Base-by-base conservation (phyloP, 2,888 invertebrate genomes). In the Nemotelus pantherinus region DNA sequence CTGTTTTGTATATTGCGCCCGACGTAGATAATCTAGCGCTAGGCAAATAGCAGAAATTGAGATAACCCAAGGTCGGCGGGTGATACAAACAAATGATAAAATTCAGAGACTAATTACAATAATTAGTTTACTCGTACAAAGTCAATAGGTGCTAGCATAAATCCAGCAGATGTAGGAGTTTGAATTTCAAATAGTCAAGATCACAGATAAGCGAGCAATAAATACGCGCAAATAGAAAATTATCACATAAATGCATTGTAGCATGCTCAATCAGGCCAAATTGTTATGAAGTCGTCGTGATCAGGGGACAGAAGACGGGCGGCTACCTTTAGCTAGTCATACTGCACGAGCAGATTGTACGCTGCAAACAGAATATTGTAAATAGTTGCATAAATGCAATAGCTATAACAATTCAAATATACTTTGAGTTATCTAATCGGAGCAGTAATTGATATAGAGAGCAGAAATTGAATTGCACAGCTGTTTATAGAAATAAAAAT, bases 41-140 rank as follows among this genome's bases (percentile, higher is more conserved):
- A 70, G 44, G 41, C 41, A 70, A 70, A 70, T 70, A 70, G 50
- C n/a, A 70, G 70, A 53, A 70, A 70, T 55, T 55, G 0, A 70
- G 3, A n/a, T 70, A 70, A 1, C 53, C 43, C 70, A 70, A 70
- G 70, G 70, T 55, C 70, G 44, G 60, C 41, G 3, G 25, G 58
- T 25, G 25, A 41, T 63, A 10, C 41, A 68, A 68, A 70, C 53
- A 70, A 53, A 3, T 41, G 43, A 53, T 48, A 70, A 53, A 70
- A 70, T 9, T 53, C 43, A 6, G 43, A 70, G 43, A 9, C 41
- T 53, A 53, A 70, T 70, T 70, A 70, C 55, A 70, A 70, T 70
- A 41, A 70, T 70, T 70, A 70, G 70, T 70, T 53, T 70, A 70
- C 55, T 53, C 55, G 2, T 70, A 70, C 55, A 55, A 70, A 53